Evolutionary conservation across 2,797 vertebrate genomes (phyloP), one percentile per base, ranked within the genome.

Genomic region (Chromobotia macracanthus): DNA sequence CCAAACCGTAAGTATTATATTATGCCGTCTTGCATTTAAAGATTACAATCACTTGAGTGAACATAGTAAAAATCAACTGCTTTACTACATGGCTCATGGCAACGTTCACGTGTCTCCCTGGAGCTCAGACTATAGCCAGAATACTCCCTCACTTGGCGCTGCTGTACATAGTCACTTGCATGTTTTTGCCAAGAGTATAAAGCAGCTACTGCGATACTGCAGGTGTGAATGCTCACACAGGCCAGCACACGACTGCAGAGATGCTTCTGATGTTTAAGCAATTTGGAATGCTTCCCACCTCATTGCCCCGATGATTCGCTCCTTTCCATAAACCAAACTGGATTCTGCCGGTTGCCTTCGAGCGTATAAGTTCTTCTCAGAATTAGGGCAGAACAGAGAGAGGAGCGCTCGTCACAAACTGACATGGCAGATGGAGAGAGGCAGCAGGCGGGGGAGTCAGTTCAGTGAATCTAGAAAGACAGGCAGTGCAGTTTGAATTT

Each of bases 321-420:
- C 76, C 23, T 76, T 53, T 67, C 77, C 77, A 79, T 41, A 44
- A 8, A 65, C 68, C 78, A 79, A 86, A 88, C 84, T 77, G 80
- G 85, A 84, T 85, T 58, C 31, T 77, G 60, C 84, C 76, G 72
- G 84, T 81, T 84, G 25, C 11, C 21, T 60, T 63, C 1, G 53
- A 53, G 55, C 74, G 12, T 82, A 71, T 81, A 84, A 58, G 56
- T 72, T 83, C 72, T 72, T 78, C 78, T 81, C 48, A 72, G 82
- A 88, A 88, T 83, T 88, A 80, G 86, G 87, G 76, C 87, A 87
- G 64, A 76, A 66, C 72, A 80, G 78, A 73, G 74, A 80, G 67
- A 72, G 75, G 25, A 44, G 53, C 58, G 50, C 72, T 75, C 67
- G 18, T 81, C 80, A 83, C 67, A 38, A 55, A 67, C 79, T 66